Evolutionary conservation across 2,797 vertebrate genomes (phyloP).

Genomic region (Chelidonichthys spinosus): DNA sequence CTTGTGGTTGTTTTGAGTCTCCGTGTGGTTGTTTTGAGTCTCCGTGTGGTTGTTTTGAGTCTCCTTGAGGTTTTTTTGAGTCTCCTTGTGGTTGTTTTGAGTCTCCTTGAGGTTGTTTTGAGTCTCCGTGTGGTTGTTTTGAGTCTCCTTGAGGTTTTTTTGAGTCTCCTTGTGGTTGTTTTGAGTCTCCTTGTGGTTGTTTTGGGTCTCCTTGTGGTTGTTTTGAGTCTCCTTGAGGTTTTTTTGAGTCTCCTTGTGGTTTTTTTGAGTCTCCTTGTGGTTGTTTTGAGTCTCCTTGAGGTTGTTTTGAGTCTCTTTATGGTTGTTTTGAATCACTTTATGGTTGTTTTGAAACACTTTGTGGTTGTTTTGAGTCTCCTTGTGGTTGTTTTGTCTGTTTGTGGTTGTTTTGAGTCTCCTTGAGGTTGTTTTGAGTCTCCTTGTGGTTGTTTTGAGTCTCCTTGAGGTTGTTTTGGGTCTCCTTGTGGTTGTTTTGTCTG

Average conservation of each 20-base stretch:
- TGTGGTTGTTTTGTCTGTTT: background rate
- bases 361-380: background rate
- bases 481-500: background rate
- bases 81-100: background rate
- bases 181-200: background rate
- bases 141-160: background rate
- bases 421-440: background rate
- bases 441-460: background rate
- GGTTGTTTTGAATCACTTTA: too few species aligned
- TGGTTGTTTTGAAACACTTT: background rate
- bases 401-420: background rate
- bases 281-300: background rate
- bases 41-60: background rate
- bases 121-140: background rate
- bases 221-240: background rate
- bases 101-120: background rate
- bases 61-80: background rate
- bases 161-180: background rate
- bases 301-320: background rate
- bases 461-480: background rate
- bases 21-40: background rate
- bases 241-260: background rate
- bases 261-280: background rate
- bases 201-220: background rate
- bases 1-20: background rate